Evolutionary conservation across 2,888 invertebrate species (phyloP).

Genomic region (Arrhopalites spinosus): DNA sequence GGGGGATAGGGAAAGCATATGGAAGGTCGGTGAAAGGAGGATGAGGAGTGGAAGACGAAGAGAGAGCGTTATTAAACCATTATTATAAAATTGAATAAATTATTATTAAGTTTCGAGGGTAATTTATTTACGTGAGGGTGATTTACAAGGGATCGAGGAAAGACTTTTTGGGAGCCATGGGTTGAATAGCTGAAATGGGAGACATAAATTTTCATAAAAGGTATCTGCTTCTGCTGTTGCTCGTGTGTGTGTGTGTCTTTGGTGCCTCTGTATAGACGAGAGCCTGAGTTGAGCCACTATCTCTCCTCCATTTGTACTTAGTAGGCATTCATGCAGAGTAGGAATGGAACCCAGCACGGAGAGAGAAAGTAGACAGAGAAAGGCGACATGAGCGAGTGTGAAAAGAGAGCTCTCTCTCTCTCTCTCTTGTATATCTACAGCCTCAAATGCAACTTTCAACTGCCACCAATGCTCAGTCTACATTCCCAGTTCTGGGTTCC

Average conservation of each 20-base stretch:
- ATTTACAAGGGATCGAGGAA: constrained; percentile 22
- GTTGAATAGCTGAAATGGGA: constrained; percentile 36
- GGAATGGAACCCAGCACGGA: too few species aligned
- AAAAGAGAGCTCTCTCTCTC: background rate
- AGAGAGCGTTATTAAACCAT: constrained; percentile 34
- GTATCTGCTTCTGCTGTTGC: constrained; percentile 18
- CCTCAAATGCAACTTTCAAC: background rate
- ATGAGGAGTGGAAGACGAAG: background rate
- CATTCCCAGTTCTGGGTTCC: too few species aligned
- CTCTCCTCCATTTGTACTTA: background rate
- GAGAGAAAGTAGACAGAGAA: background rate
- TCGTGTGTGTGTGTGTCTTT: background rate
- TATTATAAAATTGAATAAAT: constrained; percentile 38
- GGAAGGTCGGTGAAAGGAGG: background rate
- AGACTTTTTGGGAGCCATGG: constrained; percentile 27
- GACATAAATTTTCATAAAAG: constrained; percentile 36
- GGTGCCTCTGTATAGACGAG: background rate
- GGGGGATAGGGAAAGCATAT: too few species aligned
- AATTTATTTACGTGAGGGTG: constrained; percentile 33
- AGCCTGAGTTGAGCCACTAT: background rate
- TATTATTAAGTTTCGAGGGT: constrained; percentile 34
- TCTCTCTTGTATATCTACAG: too few species aligned
- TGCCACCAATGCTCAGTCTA: background rate
- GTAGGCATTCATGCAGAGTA: background rate
- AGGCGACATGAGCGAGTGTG: constrained; percentile 1